Percentiles rank a stretch among this genome's conserved stretches.
Conservation (phyloP, 1,140 invertebrate genomes). For the Neodiprion virginianus region DNA sequence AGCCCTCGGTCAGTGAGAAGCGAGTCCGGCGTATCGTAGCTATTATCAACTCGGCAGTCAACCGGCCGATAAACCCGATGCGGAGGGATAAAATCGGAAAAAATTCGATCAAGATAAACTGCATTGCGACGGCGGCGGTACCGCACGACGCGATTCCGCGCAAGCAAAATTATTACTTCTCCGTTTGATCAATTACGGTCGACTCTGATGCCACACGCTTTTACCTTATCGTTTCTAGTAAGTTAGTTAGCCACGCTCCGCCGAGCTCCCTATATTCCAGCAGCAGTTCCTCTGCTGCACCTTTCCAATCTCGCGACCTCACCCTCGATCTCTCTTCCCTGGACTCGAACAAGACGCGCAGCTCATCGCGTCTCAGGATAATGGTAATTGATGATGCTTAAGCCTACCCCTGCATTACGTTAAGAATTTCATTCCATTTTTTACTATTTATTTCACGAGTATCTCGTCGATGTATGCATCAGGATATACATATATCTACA, state of each 20-base stretch:
- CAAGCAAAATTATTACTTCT: conserved; percentile 3
- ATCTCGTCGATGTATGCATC: too few relatives aligned
- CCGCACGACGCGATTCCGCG: background rate
- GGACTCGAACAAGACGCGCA: background rate
- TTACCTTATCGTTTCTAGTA: conserved; percentile 5
- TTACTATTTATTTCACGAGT: too few relatives aligned
- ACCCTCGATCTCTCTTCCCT: background rate
- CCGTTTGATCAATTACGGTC: conserved; percentile 4
- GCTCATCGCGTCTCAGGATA: too few relatives aligned
- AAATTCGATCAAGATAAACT: conserved; percentile 20
- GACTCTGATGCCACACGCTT: background rate
- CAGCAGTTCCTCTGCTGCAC: background rate
- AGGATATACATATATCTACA: too few relatives aligned
- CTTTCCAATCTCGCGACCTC: background rate
- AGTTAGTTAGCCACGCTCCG: conserved; percentile 6
- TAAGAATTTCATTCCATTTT: too few relatives aligned
- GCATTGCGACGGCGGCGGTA: background rate
- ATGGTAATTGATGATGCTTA: too few relatives aligned
- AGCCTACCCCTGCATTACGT: too few relatives aligned
- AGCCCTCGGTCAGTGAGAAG: background rate
- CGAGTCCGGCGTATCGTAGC: conserved; percentile 10
- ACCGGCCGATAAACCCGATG: background rate
- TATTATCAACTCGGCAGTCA: conserved; percentile 17
- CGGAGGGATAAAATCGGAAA: background rate
- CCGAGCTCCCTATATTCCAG: background rate